Evolutionary conservation across 2,797 vertebrate species (phyloP), one percentile per base, ranked within the genome.

Genomic region (Atherinosoma microstoma): DNA sequence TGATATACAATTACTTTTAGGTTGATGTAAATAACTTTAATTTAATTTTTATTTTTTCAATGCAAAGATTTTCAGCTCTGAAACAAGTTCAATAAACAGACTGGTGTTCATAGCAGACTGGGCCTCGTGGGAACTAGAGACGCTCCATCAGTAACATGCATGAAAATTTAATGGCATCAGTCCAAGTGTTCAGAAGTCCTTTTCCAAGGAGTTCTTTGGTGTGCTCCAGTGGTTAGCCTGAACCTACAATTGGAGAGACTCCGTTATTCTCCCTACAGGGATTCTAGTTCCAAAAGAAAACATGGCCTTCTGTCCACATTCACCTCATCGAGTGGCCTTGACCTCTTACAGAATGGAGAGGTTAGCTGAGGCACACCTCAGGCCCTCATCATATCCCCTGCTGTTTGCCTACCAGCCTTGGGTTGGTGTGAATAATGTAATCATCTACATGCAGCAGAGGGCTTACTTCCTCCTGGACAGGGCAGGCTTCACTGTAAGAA

Each of bases 181-280:
- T 47, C 42, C 42, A 47, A n/a, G 18, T 20, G 18, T 47, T 47
- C 42, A 47, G 18, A 47, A 8, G 42, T 47, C 42, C 7, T 47
- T 18, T 47, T 47, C 7, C 61, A 72, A n/a, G 27, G 11, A 22
- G 30, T 53, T 58, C 18, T 49, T 32, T 58, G 12, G 20, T 35
- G 32, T 8, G 20, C 22, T 64, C 22, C 22, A 49, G 53, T 38
- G 63, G 60, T 72, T 18, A 64, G 47, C 53, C 40, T 72, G 54
- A 73, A 51, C 13, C 8, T 38, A 57, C 63, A 34, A 57, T 27
- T 65, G 61, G 42, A 47, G 6, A 47, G 18, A 47, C 6, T 4
- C 18, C 20, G 6, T 47, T 47, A 47, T 47, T 47, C 42, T 47
- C 20, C 42, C 42, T 47, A 18, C 42, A 47, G 42, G 18, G 5